These are phyloP conservation scores for Girardinus metallicus DNA, from an alignment of 2,797 vertebrate species.

Conservation along the genomic window DNA sequence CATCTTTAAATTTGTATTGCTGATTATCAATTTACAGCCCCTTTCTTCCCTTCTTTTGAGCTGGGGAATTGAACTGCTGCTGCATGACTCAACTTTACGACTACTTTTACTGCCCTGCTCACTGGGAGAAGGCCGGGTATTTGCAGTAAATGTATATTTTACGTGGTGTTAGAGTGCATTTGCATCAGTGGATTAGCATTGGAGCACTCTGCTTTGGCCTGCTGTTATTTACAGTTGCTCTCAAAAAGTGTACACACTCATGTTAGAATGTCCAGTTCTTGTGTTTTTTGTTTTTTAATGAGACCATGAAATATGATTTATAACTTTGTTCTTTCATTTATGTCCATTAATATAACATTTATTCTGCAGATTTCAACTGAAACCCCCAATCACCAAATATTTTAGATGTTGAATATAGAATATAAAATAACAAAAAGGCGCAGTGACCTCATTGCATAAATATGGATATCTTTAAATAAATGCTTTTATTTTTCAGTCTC, in stretches of 20 bases:
- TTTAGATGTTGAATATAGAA: not conserved
- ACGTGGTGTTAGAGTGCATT: slow-evolving; percentile 70
- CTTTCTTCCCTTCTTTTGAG: slow-evolving; percentile 39
- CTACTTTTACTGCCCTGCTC: slow-evolving; percentile 65
- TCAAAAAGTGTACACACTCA: not conserved
- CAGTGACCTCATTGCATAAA: not conserved
- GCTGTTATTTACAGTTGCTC: slow-evolving; percentile 7
- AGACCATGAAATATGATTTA: not conserved
- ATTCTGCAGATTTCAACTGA: not conserved
- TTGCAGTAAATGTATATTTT: slow-evolving; percentile 73
- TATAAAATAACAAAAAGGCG: not conserved
- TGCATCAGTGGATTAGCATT: slow-evolving; percentile 64
- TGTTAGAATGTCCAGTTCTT: not conserved
- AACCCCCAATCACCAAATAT: not conserved
- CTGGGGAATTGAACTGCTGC: slow-evolving; percentile 41
- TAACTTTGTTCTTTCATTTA: not conserved
- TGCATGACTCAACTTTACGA: slow-evolving; percentile 77
- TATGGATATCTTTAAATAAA: not conserved
- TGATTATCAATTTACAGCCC: slow-evolving; percentile 70
- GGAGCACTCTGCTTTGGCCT: slow-evolving; percentile 15
- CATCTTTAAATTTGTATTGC: slow-evolving; percentile 69
- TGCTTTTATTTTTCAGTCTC: not conserved
- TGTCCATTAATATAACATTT: not conserved
- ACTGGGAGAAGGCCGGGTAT: slow-evolving; percentile 42
- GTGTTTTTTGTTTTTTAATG: not conserved